Base-by-base conservation (phyloP, 2,888 invertebrate species). In the Campoplex capitator region DNA sequence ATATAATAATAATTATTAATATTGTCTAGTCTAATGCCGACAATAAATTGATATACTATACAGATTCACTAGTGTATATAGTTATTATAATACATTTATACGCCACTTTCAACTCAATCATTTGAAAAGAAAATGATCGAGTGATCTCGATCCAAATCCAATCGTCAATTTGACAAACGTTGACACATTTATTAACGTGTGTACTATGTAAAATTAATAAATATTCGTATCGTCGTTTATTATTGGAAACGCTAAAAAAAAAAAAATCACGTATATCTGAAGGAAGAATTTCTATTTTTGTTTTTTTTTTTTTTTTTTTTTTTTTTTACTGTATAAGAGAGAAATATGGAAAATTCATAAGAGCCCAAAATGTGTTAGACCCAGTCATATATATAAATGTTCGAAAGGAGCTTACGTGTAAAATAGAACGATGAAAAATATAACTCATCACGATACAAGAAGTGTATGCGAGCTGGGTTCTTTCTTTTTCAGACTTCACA, bases 1-100 rank as follows among this genome's bases (percentile, higher is more conserved):
- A 73, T 45, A 56, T 76, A 78, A 70, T 78, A 65, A 75, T 70
- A 81, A 8, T 77, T 74, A 71, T 78, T 56, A 38, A 78, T 84
- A 84, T 84, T 87, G 82, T 79, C 70, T 79, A 84, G 74, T 75
- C 84, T 87, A 87, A 82, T 54, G 75, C 54, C 45, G 84, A 87
- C 75, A 79, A 84, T 84, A 84, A 84, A 87, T 68, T 54, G 73
- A 71, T 84, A 58, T 82, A 71, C 78, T 87, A 84, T 87, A 84
- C 84, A 87, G 77, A 82, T 77, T 84, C 28, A 82, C 78, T 81
- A 84, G 18, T 58, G 68, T 32, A 32, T 32, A 62, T 32, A 62
- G 28, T 62, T n/a, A 45, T 45, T 54, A 83, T 68, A 75, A 83
- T 68, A 75, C 38, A 82, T 76, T 56, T 71, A 65, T 82, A 82